Percentiles rank a stretch among this genome's conserved stretches.
Evolutionary conservation across 2,888 invertebrate genomes (phyloP).

Genomic region (Halictus ligatus): DNA sequence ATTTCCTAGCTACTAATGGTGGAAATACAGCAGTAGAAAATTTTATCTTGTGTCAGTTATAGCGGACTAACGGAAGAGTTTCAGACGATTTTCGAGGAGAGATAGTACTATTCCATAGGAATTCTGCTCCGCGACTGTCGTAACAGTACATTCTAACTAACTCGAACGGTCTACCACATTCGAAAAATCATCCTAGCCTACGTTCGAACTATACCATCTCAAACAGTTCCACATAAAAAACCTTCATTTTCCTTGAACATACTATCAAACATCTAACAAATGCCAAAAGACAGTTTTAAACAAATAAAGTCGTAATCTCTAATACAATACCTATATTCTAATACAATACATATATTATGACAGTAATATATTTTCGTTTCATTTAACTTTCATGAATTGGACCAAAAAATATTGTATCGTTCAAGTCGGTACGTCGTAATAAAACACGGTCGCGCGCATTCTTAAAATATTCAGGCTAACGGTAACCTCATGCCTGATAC

Average conservation of each 20-base stretch:
- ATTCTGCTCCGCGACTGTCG: not conserved
- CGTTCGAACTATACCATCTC: too few relatives aligned
- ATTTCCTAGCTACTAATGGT: not conserved
- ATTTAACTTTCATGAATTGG: not conserved
- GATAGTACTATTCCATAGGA: not conserved
- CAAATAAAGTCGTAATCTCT: too few relatives aligned
- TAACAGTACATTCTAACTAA: not conserved
- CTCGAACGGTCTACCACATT: not conserved
- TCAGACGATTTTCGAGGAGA: slow-evolving; percentile 21
- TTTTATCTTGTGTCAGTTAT: not conserved
- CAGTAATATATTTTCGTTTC: too few relatives aligned
- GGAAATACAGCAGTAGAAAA: not conserved
- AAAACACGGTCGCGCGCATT: not conserved
- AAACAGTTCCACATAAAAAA: too few relatives aligned
- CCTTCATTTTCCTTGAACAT: too few relatives aligned
- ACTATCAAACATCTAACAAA: too few relatives aligned
- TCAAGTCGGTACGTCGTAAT: not conserved
- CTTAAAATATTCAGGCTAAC: not conserved
- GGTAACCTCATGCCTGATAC: not conserved
- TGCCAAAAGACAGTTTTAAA: too few relatives aligned
- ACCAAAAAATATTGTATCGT: not conserved
- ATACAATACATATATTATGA: too few relatives aligned
- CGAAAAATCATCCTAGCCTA: not conserved
- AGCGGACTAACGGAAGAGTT: not conserved
- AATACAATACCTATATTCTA: too few relatives aligned